Percentiles rank a stretch among this genome's conserved stretches.
These are phyloP conservation scores for Acanthosoma haemorrhoidale DNA, from an alignment of 2,888 invertebrate species.

Conservation along the genomic window DNA sequence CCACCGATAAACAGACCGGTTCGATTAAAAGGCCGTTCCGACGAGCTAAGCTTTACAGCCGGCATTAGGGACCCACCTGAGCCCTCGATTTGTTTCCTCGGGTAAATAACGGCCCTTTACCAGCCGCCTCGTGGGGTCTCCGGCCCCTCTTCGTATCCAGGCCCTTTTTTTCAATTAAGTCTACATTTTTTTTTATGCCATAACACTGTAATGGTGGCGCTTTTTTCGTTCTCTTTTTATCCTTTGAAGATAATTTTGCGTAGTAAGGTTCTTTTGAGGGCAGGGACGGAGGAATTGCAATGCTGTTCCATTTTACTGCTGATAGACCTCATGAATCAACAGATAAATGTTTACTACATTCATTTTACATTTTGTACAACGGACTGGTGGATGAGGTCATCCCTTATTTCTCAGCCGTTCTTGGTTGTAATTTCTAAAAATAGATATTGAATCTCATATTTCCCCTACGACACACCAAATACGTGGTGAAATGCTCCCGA, in stretches of 20 bases:
- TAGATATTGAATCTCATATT: too few relatives aligned
- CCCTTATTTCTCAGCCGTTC: too few relatives aligned
- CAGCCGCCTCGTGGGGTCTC: neutral
- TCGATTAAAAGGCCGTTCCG: neutral
- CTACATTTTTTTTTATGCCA: neutral
- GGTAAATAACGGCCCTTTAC: neutral
- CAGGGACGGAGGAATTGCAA: neutral
- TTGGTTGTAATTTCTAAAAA: too few relatives aligned
- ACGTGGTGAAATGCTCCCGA: too few relatives aligned
- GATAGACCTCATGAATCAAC: too few relatives aligned
- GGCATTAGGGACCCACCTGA: constrained; percentile 4
- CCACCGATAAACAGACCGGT: neutral
- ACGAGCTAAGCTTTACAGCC: too few relatives aligned
- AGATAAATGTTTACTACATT: too few relatives aligned
- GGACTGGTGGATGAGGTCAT: too few relatives aligned
- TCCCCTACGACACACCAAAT: too few relatives aligned
- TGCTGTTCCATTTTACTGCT: neutral
- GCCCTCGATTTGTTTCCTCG: constrained; percentile 4
- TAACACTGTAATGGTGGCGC: neutral
- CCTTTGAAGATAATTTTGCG: neutral
- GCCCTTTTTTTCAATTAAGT: constrained; percentile 14
- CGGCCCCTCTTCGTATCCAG: neutral
- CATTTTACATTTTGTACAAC: too few relatives aligned
- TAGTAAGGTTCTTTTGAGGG: neutral
- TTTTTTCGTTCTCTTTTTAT: too few relatives aligned